A percentile compares a stretch with the other conserved stretches of the same genome.
These are phyloP conservation scores for Pontoporia blainvillei DNA, from an alignment of 2,113 vertebrate species.

Conservation along the genomic window DNA sequence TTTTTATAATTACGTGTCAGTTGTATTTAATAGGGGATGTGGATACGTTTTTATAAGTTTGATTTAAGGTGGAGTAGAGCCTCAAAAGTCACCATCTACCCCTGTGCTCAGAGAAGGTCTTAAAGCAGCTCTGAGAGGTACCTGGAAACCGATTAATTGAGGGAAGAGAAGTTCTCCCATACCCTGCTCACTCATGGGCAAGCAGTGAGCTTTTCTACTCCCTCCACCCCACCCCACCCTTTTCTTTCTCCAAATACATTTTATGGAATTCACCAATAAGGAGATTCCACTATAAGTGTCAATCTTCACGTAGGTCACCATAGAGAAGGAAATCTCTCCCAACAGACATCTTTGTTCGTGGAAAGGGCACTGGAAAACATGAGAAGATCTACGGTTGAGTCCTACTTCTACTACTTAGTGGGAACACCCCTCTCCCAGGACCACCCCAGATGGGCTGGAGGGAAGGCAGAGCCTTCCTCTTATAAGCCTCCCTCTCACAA, in stretches of 20 bases:
- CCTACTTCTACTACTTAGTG: background rate
- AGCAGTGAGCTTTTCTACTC: background rate
- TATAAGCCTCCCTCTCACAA: background rate
- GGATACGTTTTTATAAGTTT: background rate
- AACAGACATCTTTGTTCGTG: too few relatives aligned
- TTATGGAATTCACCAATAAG: background rate
- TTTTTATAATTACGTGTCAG: background rate
- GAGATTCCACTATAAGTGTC: background rate
- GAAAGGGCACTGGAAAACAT: background rate
- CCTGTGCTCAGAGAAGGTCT: background rate
- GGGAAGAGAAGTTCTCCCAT: background rate
- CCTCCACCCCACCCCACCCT: background rate
- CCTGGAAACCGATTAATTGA: background rate
- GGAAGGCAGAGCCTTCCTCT: background rate
- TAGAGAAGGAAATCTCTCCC: background rate
- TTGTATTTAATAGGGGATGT: background rate
- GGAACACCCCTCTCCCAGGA: background rate
- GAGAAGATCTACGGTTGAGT: background rate
- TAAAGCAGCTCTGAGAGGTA: background rate
- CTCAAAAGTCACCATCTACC: background rate
- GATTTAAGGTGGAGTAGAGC: background rate
- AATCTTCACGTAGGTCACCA: rapidly evolving
- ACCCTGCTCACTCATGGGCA: background rate
- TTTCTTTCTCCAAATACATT: background rate
- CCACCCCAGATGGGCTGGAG: too few relatives aligned